Percentiles rank a stretch among this genome's conserved stretches.
Conservation (phyloP, 2,113 vertebrate genomes). For the Neolamprologus hecqui region DNA sequence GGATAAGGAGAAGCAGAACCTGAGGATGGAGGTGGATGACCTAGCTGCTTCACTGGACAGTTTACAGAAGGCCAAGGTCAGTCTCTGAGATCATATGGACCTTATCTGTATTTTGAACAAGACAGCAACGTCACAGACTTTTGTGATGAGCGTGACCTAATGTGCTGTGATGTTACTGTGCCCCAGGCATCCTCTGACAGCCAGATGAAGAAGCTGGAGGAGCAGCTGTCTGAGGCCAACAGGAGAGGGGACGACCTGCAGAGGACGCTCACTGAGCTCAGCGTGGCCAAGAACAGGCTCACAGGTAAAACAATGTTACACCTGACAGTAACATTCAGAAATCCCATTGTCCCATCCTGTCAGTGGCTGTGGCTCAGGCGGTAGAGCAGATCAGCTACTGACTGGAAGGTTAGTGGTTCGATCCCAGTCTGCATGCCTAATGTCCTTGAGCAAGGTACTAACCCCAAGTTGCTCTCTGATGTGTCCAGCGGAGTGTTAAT, state of each 20-base stretch:
- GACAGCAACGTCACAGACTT: background rate
- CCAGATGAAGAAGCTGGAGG: constrained; percentile 74
- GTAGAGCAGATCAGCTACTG: background rate
- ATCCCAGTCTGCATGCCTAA: background rate
- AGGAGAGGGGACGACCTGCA: constrained; percentile 74
- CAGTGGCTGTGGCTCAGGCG: background rate
- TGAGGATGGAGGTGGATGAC: constrained; percentile 74
- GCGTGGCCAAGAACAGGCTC: constrained; percentile 68
- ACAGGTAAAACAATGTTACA: constrained; percentile 40
- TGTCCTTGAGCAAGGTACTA: background rate
- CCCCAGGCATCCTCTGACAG: constrained; percentile 64
- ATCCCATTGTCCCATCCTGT: background rate
- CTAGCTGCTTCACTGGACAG: constrained; percentile 63
- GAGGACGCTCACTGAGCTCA: constrained; percentile 67
- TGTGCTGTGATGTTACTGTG: background rate
- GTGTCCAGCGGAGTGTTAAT: background rate
- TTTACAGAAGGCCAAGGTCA: constrained; percentile 74
- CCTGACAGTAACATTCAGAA: background rate
- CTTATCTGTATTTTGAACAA: background rate
- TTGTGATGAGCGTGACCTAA: background rate
- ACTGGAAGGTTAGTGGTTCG: background rate
- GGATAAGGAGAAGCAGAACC: constrained; percentile 77
- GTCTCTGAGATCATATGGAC: background rate
- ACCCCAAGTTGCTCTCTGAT: background rate
- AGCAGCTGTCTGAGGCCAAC: constrained; percentile 67